Percentiles rank a stretch among this genome's conserved stretches.
Evolutionary conservation across 2,888 invertebrate species (phyloP).

Genomic region (Cerceris ruficornis): DNA sequence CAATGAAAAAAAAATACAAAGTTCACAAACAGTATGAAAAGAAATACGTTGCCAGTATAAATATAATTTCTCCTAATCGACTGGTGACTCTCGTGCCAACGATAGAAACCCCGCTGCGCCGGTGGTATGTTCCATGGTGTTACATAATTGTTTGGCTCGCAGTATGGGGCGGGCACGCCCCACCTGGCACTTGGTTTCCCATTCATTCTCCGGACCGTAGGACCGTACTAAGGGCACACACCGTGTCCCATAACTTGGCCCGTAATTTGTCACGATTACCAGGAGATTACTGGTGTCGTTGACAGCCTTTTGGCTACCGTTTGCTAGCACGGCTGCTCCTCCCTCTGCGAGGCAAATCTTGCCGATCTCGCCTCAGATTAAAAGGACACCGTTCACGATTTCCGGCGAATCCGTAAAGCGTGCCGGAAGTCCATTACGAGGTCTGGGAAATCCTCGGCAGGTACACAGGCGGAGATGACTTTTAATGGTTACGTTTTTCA

Average conservation of each 20-base stretch:
- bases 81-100: constrained; percentile 18
- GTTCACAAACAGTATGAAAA: not conserved
- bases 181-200: constrained; percentile 74
- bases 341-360: constrained; percentile 38
- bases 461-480: not conserved
- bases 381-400: constrained; percentile 14
- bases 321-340: constrained; percentile 44
- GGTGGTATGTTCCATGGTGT: constrained; percentile 65
- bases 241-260: constrained; percentile 56
- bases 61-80: constrained; percentile 38
- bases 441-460: not conserved
- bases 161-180: constrained; percentile 73
- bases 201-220: constrained; percentile 66
- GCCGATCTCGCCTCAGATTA: constrained; percentile 30
- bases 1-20: no score
- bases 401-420: not conserved
- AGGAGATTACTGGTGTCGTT: constrained; percentile 78
- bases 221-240: constrained; percentile 39
- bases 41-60: constrained; percentile 27
- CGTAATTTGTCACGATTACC: constrained; percentile 80
- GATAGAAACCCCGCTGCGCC: constrained; percentile 54
- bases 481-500: not conserved
- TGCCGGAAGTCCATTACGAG: constrained; percentile 21
- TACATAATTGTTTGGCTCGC: constrained; percentile 75
- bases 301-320: constrained; percentile 76